Conservation (phyloP, 2,797 vertebrate species). For the Telmatherina bonti region DNA sequence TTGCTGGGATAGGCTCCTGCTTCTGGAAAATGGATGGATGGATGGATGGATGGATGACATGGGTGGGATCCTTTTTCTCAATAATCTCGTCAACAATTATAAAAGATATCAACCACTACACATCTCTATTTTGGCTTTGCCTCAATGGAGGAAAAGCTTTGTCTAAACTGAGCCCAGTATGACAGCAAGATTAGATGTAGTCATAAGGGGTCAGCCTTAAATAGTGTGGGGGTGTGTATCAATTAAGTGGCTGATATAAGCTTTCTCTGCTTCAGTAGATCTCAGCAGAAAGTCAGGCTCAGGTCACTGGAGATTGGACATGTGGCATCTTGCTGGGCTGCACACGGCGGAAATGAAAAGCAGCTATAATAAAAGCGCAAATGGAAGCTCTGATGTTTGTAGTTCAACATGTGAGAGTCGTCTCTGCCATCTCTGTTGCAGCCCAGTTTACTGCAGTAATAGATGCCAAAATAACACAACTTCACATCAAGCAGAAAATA, state of each 20-base stretch:
- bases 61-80: too few relatives aligned
- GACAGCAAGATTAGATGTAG: neutral
- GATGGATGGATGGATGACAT: too few relatives aligned
- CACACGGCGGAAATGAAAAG: constrained; percentile 31
- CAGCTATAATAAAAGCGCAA: constrained; percentile 25
- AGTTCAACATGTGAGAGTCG: neutral
- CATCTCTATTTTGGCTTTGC: neutral
- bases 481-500: constrained; percentile 27
- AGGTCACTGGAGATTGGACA: constrained; percentile 31
- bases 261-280: constrained; percentile 25
- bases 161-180: constrained; percentile 6
- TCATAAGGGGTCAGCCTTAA: constrained; percentile 8
- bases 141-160: neutral
- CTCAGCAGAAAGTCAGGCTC: constrained; percentile 13
- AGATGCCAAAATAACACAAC: constrained; percentile 10
- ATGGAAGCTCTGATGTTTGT: constrained; percentile 16
- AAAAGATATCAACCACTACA: neutral
- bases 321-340: constrained; percentile 8
- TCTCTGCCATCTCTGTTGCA: constrained; percentile 11
- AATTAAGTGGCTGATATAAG: constrained; percentile 2
- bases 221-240: neutral
- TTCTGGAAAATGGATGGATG: too few relatives aligned
- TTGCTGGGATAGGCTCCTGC: too few relatives aligned
- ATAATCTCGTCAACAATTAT: too few relatives aligned
- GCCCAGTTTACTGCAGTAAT: constrained; percentile 19